phyloP scores from a whole-genome alignment of 2,797 vertebrate species.

The Myotis daubentonii region DNA sequence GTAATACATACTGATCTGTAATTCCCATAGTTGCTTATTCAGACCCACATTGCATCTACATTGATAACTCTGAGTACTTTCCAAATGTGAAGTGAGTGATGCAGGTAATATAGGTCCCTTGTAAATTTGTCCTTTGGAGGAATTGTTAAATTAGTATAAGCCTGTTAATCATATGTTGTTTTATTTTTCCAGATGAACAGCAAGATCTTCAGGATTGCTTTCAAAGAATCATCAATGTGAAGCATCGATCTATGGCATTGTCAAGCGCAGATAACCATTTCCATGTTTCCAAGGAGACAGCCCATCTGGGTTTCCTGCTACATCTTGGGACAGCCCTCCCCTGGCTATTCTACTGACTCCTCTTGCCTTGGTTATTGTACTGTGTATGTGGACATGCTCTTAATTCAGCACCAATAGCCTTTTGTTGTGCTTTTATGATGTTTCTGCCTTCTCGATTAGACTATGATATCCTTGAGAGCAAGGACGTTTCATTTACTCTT shows the following conservation, averaged over 20 bases:
- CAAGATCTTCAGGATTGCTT: slow-evolving; percentile 38
- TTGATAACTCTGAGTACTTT: slow-evolving; percentile 43
- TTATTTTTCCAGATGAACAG: slow-evolving; percentile 71
- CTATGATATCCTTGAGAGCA: slow-evolving; percentile 52
- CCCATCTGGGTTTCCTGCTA: slow-evolving; percentile 60
- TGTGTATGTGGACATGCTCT: slow-evolving; percentile 53
- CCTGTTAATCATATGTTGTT: slow-evolving; percentile 48
- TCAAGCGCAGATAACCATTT: slow-evolving; percentile 51
- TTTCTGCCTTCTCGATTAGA: slow-evolving; percentile 68
- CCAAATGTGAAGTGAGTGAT: slow-evolving; percentile 1
- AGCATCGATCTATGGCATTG: slow-evolving; percentile 53
- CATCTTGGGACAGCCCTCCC: slow-evolving; percentile 51
- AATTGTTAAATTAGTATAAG: slow-evolving; percentile 43
- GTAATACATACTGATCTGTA: not conserved
- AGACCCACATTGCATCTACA: not conserved
- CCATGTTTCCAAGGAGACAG: slow-evolving; percentile 51
- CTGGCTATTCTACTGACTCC: slow-evolving; percentile 35
- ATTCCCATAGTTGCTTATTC: slow-evolving; percentile 23
- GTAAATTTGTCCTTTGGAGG: slow-evolving; percentile 27
- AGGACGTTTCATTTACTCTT: slow-evolving; percentile 48
- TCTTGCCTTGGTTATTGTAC: slow-evolving; percentile 64
- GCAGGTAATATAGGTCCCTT: not conserved
- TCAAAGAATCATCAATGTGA: slow-evolving; percentile 58
- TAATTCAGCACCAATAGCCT: slow-evolving; percentile 70
- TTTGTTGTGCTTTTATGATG: slow-evolving; percentile 70